These are phyloP conservation scores for Rhopalosiphum nymphaeae DNA, from an alignment of 2,888 invertebrate genomes.

Conservation along the genomic window DNA sequence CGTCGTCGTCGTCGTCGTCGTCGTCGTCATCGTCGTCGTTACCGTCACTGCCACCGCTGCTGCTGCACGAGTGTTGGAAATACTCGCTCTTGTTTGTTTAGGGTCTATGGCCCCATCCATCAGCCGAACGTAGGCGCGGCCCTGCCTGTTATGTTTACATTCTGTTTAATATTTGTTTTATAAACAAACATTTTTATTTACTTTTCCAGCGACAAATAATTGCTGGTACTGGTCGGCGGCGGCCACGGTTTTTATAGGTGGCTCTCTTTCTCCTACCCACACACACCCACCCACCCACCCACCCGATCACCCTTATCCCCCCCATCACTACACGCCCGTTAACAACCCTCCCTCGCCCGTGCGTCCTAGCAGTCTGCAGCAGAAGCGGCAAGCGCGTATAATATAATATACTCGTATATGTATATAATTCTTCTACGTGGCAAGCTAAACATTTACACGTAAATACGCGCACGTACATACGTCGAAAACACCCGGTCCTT, in stretches of 20 bases:
- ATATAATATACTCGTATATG: not conserved
- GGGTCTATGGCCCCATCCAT: constrained; percentile 65
- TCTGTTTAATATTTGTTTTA: constrained; percentile 67
- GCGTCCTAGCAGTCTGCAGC: not conserved
- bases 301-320: not conserved
- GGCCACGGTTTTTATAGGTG: constrained; percentile 48
- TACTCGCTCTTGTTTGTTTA: constrained; percentile 62
- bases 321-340: not conserved
- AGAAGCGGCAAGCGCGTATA: constrained; percentile 9
- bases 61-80: constrained; percentile 49
- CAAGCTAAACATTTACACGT: constrained; percentile 62
- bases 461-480: not conserved
- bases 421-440: constrained; percentile 47
- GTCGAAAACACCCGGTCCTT: constrained; percentile 60
- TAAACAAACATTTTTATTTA: constrained; percentile 67
- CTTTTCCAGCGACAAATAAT: constrained; percentile 66
- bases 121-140: constrained; percentile 54
- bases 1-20: not conserved
- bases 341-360: not conserved
- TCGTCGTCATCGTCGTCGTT: not conserved
- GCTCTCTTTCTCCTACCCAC: not conserved
- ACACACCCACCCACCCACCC: not conserved
- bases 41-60: not conserved
- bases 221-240: constrained; percentile 63
- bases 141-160: constrained; percentile 66